Percentiles rank a stretch among this genome's conserved stretches.
Evolutionary conservation across 2,888 invertebrate genomes (phyloP).

Genomic region (Gymnoscelis rufifasciata): DNA sequence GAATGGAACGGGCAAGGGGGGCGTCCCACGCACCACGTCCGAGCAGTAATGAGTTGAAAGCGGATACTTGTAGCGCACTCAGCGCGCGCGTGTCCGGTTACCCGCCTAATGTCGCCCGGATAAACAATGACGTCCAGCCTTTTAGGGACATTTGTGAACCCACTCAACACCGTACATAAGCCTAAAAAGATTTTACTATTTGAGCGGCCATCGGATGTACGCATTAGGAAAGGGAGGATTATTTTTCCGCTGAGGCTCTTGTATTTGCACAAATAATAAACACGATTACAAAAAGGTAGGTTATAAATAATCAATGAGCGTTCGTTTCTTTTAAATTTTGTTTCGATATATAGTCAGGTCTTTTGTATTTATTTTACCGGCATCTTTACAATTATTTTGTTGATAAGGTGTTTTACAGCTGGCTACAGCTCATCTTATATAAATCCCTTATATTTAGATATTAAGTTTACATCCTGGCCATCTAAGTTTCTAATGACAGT

Average conservation of each 20-base stretch:
- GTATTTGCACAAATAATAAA: neutral
- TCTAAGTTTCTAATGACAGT: too few species aligned
- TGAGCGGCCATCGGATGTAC: constrained; percentile 59
- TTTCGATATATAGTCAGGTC: too few species aligned
- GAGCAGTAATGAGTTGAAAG: constrained; percentile 79
- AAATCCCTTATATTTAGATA: too few species aligned
- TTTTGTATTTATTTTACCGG: too few species aligned
- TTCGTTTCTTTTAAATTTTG: too few species aligned
- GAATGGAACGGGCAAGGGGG: constrained; percentile 32
- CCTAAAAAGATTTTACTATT: constrained; percentile 77
- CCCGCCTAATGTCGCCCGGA: constrained; percentile 78
- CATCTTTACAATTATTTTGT: too few species aligned
- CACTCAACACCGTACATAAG: constrained; percentile 76
- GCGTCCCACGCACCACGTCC: constrained; percentile 75
- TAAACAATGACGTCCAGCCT: constrained; percentile 79
- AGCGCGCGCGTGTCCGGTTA: constrained; percentile 78
- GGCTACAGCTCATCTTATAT: too few species aligned
- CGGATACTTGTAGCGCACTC: constrained; percentile 80
- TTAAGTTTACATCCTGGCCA: too few species aligned
- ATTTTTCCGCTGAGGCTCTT: constrained; percentile 20
- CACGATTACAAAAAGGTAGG: too few species aligned
- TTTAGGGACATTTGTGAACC: constrained; percentile 79
- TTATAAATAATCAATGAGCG: too few species aligned
- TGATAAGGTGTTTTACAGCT: too few species aligned
- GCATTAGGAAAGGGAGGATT: constrained; percentile 41